Evolutionary conservation across 2,113 vertebrate genomes (phyloP).

Genomic region (Pterocles orientalis): DNA sequence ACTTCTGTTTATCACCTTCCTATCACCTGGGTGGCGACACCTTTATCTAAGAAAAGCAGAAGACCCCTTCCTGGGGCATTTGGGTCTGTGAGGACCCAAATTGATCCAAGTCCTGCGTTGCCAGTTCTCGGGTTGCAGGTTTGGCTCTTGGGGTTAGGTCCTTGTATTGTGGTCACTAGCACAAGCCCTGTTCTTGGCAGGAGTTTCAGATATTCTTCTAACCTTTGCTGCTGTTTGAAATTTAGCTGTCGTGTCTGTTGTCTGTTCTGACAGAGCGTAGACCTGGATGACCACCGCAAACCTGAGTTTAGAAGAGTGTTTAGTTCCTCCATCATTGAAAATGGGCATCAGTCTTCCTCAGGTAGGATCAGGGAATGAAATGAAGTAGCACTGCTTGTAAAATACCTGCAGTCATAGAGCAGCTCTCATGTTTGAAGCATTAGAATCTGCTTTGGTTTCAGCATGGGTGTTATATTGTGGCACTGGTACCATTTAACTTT

Average conservation of each 20-base stretch:
- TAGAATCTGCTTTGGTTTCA: neutral
- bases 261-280: constrained; percentile 71
- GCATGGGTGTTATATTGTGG: neutral
- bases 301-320: constrained; percentile 58
- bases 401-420: neutral
- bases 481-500: neutral
- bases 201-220: neutral
- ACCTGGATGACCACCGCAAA: constrained; percentile 68
- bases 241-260: neutral
- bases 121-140: neutral
- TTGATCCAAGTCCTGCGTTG: neutral
- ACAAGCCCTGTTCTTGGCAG: neutral
- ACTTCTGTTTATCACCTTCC: neutral
- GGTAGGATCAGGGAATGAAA: constrained; percentile 57
- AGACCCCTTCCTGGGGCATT: neutral
- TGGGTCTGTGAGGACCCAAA: neutral
- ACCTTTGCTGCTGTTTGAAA: neutral
- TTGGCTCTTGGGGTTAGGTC: neutral
- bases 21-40: neutral
- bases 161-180: neutral
- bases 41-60: neutral
- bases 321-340: constrained; percentile 67
- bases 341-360: constrained; percentile 69
- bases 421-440: neutral
- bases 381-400: neutral